Evolutionary conservation across 2,888 invertebrate genomes (phyloP), one percentile per base, ranked within the genome.

Genomic region (Trichacis sp.): DNA sequence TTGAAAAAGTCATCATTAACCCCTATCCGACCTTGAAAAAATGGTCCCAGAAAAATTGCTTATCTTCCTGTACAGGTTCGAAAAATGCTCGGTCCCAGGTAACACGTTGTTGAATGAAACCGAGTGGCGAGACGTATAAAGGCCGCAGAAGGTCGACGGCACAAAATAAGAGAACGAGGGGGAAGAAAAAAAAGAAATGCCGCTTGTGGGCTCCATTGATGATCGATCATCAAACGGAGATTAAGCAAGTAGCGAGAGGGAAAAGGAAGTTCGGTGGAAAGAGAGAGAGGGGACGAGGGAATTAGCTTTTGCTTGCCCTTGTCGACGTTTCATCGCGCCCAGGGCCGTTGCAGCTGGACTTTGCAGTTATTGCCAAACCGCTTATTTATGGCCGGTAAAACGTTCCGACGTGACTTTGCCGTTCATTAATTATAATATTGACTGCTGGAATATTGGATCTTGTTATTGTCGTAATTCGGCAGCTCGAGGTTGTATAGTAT

Each of bases 151-250:
- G 38, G 38, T 38, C 38, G 38, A 38, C n/a, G n/a, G 38, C 14
- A 14, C n/a, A 38, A 38, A 11, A 38, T 11, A 12, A 45, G 19
- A 18, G 19, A 45, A 19, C 45, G 19, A 6, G 24, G 8, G 24
- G 2, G 17, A 2, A 45, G 19, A n/a, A 19, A 11, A 19, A 18
- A 19, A 19, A 11, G 20, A 12, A n/a, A n/a, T n/a, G n/a, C 14
- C 17, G 45, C 18, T 6, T 17, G n/a, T 11, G 19, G 11, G 18
- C 18, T 19, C 45, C 11, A 45, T 19, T 45, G 19, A 45, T 19
- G 45, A 45, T 45, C 45, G 45, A 17, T 45, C 45, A 45, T 45
- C 45, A 45, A 45, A 45, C 19, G 11, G n/a, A 45, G 45, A 45
- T 45, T 19, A 45, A 19, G 19, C 18, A 11, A 45, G 11, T 45